Percentiles rank a stretch among this genome's conserved stretches.
These are phyloP conservation scores for Rotaria sp. DNA, from an alignment of 2,888 invertebrate genomes.

Conservation along the genomic window DNA sequence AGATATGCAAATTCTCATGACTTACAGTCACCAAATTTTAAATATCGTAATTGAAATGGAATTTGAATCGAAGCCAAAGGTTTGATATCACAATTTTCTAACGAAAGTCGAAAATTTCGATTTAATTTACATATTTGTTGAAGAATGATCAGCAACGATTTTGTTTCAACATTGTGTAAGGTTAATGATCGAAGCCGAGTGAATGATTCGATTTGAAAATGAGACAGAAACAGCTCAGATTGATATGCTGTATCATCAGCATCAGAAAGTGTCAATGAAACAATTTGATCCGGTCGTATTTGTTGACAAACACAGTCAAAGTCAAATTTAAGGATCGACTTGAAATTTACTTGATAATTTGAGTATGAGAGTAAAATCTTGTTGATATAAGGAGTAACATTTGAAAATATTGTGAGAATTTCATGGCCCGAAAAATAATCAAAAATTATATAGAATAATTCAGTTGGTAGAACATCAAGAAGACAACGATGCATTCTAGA, in stretches of 20 bases:
- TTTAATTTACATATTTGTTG: no score
- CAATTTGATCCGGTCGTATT: neutral
- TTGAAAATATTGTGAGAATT: neutral
- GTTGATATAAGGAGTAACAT: neutral
- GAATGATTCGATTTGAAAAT: neutral
- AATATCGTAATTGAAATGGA: no score
- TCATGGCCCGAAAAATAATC: neutral
- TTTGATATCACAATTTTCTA: no score
- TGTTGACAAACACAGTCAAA: neutral
- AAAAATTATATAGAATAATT: neutral
- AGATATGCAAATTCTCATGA: no score
- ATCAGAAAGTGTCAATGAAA: neutral
- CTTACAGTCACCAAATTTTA: no score
- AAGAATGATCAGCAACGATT: no score
- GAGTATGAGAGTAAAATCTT: neutral
- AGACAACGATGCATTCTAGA: no score
- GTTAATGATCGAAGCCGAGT: neutral
- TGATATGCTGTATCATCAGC: neutral
- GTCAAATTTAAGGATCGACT: neutral
- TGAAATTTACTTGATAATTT: neutral
- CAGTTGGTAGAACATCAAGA: neutral
- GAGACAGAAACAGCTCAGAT: neutral
- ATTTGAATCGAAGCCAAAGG: no score
- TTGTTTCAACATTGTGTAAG: neutral
- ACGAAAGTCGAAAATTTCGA: no score